These are phyloP conservation scores for Nomada ferruginata DNA, from an alignment of 2,888 invertebrate genomes.

Conservation along the genomic window DNA sequence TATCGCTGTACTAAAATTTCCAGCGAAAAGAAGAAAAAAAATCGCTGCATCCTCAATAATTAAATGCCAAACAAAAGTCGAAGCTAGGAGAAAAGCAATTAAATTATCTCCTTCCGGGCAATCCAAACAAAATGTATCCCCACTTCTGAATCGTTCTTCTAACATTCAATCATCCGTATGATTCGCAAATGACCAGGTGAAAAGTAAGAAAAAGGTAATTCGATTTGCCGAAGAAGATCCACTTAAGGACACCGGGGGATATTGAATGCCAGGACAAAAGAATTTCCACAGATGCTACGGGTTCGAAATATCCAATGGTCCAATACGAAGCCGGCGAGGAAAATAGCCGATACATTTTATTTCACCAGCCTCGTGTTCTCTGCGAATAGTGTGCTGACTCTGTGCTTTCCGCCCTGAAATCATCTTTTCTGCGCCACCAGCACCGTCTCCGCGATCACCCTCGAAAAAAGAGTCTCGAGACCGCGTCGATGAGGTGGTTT, in stretches of 20 bases:
- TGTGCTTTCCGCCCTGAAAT: constrained; percentile 66
- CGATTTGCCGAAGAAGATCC: background rate
- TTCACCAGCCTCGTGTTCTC: constrained; percentile 73
- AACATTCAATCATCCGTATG: background rate
- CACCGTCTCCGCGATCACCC: constrained; percentile 36
- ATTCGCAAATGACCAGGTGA: background rate
- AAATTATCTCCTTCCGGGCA: too few relatives aligned
- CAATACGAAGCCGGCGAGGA: constrained; percentile 74
- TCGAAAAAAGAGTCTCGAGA: constrained; percentile 40
- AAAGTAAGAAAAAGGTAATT: background rate
- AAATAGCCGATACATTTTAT: constrained; percentile 82
- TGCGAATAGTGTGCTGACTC: constrained; percentile 77
- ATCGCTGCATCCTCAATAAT: too few relatives aligned
- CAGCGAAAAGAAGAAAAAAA: too few relatives aligned
- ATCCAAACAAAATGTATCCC: too few relatives aligned
- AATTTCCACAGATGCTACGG: background rate
- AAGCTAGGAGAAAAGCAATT: too few relatives aligned
- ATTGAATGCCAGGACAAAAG: constrained; percentile 46
- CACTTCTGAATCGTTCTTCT: too few relatives aligned
- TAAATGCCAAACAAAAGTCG: too few relatives aligned
- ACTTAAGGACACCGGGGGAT: constrained; percentile 4
- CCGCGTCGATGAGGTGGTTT: constrained; percentile 52
- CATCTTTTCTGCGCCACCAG: constrained; percentile 49
- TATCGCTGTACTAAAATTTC: too few relatives aligned
- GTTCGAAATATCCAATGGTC: constrained; percentile 59